Evolutionary conservation across 2,888 invertebrate genomes (phyloP).

Genomic region (Xanthorhoe designata): DNA sequence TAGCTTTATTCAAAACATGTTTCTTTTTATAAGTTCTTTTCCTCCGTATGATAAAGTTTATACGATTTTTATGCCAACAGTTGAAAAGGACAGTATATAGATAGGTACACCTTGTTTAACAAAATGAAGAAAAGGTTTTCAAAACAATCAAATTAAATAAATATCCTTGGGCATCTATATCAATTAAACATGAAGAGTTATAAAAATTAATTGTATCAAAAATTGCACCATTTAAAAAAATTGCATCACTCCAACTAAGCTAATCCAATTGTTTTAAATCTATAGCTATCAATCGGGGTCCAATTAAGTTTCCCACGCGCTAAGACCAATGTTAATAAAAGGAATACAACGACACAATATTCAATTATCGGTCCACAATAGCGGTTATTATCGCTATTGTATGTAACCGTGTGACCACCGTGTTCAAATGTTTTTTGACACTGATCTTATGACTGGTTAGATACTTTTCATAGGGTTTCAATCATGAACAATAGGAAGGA

Average conservation of each 20-base stretch:
- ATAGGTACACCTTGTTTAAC: neutral
- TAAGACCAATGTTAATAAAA: conserved; percentile 18
- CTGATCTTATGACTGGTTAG: conserved; percentile 4
- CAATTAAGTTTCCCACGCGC: conserved; percentile 25
- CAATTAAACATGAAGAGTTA: too few species aligned
- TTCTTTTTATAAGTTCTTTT: neutral
- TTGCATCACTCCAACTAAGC: neutral
- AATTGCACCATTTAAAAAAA: neutral
- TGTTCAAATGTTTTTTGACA: conserved; percentile 23
- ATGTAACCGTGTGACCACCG: conserved; percentile 27
- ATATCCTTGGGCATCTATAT: too few species aligned
- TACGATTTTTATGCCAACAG: neutral
- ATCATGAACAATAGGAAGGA: neutral
- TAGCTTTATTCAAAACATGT: neutral
- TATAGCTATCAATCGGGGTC: conserved; percentile 21
- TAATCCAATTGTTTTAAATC: neutral
- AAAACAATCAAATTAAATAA: too few species aligned
- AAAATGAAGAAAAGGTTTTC: neutral
- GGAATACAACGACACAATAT: conserved; percentile 20
- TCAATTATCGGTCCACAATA: conserved; percentile 22
- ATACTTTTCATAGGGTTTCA: neutral
- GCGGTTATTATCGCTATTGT: conserved; percentile 27
- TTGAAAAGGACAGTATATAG: neutral
- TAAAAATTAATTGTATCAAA: neutral
- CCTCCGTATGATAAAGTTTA: neutral